Evolutionary conservation across 2,113 vertebrate species (phyloP), one percentile per base, ranked within the genome.

Genomic region (Typhlomys cinereus): DNA sequence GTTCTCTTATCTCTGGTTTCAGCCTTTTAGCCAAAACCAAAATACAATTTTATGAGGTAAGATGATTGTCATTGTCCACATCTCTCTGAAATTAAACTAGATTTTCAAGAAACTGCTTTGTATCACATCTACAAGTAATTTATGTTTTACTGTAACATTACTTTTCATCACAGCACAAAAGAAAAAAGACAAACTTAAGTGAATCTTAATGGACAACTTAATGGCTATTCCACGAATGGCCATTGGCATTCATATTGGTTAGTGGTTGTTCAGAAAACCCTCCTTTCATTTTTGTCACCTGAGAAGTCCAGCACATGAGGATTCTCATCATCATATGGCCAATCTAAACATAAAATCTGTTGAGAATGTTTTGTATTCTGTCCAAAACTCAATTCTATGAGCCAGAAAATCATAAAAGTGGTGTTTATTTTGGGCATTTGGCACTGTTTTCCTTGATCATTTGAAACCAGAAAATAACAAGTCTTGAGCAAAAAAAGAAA

Each of bases 391-490:
- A 66, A 44, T 41, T 64, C 57, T 41, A 76, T 90, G 41, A 76
- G 31, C 27, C 48, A 93, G 36, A 87, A 74, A 91, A 86, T 93
- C 62, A 92, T 81, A 61, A 88, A 81, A 82, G 52, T 67, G 0
- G 48, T 95, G 14, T 81, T 88, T 92, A 67, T 90, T 85, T 93
- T 70, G 2, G 15, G 70, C 2, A 20, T 70, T 95, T 92, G 62
- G 39, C 44, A 80, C 12, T 2, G 20, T 70, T 90, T 41, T 87
- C 10, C 13, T 34, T 67, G 73, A 34, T 76, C 41, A 85, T 54
- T 84, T 70, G 87, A 64, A 94, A 86, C 5, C 62, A 86, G 69
- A 83, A 90, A 91, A 92, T 79, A 89, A 71, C 2, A 13, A 86
- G 25, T 9, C 57, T 83, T 82, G 31, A 44, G 46, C 3, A 48